Evolutionary conservation across 1,140 invertebrate species (phyloP).

Genomic region (Ceratosolen fusciceps): DNA sequence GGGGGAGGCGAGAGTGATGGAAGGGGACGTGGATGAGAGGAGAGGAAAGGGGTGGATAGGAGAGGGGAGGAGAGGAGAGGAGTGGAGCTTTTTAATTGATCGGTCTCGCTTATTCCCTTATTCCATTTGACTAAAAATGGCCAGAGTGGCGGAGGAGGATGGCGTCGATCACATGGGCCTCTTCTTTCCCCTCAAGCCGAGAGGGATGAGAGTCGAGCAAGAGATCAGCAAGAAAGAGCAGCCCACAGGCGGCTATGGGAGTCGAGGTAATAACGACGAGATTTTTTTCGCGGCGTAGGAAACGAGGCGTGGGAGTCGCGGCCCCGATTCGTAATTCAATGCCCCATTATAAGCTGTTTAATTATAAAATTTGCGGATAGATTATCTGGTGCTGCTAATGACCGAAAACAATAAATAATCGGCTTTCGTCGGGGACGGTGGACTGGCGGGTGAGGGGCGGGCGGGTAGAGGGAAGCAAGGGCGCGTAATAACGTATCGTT

Average conservation of each 20-base stretch:
- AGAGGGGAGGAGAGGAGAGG: no score
- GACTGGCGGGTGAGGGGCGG: neutral
- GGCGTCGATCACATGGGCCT: neutral
- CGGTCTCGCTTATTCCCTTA: neutral
- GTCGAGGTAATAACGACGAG: no score
- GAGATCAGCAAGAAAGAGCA: no score
- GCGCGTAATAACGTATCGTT: neutral
- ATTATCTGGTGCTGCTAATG: constrained; percentile 72
- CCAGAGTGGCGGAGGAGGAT: constrained; percentile 18
- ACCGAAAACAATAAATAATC: constrained; percentile 66
- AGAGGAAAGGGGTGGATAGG: no score
- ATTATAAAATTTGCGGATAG: constrained; percentile 72
- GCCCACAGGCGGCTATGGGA: no score
- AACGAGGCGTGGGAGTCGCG: constrained; percentile 67
- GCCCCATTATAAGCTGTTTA: constrained; percentile 71
- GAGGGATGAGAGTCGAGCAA: constrained; percentile 6
- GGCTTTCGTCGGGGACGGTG: no score
- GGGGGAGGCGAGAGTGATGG: no score
- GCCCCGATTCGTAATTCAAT: constrained; percentile 69
- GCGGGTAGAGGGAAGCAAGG: neutral
- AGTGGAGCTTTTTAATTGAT: constrained; percentile 28
- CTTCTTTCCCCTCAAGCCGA: neutral
- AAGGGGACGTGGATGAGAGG: no score
- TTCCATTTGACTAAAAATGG: constrained; percentile 33
- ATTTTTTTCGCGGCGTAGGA: constrained; percentile 33